Evolutionary conservation across 2,113 vertebrate species (phyloP).

Genomic region (Micromys minutus): DNA sequence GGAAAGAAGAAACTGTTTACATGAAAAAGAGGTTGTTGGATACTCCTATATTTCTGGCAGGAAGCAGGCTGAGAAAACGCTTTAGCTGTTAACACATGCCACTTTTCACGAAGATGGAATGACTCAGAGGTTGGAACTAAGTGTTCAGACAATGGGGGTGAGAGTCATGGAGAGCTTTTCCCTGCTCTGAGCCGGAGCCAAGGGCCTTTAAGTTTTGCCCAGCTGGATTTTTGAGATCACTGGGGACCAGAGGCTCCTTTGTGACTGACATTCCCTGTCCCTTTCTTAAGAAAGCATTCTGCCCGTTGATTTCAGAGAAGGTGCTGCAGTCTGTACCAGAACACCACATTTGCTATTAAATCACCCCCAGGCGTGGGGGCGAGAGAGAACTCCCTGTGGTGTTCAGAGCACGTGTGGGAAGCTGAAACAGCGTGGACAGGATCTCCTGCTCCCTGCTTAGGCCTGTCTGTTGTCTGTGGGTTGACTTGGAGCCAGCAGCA

Average conservation of each 20-base stretch:
- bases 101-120: neutral
- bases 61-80: neutral
- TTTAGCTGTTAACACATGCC: neutral
- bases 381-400: neutral
- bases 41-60: neutral
- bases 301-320: conserved; percentile 13
- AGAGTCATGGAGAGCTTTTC: neutral
- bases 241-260: neutral
- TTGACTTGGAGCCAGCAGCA: neutral
- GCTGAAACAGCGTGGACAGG: neutral
- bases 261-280: neutral
- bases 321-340: neutral
- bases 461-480: neutral
- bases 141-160: neutral
- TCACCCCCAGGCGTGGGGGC: neutral
- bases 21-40: neutral
- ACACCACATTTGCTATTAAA: neutral
- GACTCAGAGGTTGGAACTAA: neutral
- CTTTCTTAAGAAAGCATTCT: neutral
- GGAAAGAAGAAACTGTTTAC: neutral
- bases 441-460: neutral
- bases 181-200: neutral
- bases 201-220: neutral
- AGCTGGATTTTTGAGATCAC: conserved; percentile 6
- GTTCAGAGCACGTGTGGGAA: neutral